Conservation (phyloP, 2,888 invertebrate species). For the Frankliniella fusca region DNA sequence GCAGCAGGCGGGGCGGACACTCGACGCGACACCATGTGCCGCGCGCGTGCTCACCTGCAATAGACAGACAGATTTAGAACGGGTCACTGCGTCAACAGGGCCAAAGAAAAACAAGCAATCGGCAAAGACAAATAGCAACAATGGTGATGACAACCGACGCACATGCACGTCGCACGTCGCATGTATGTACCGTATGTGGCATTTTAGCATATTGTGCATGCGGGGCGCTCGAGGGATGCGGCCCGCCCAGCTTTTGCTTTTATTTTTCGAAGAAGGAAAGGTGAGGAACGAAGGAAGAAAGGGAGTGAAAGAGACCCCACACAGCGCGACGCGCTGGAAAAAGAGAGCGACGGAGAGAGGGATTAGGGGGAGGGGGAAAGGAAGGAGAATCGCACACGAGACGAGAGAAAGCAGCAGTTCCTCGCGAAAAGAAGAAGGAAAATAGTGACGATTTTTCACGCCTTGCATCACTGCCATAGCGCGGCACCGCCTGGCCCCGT, state of each 20-base stretch:
- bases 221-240: no score
- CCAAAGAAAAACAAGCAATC: no score
- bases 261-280: no score
- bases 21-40: not conserved
- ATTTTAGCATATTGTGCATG: no score
- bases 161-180: not conserved
- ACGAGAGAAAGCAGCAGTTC: not conserved
- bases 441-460: no score
- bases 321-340: not conserved
- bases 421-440: no score
- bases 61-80: constrained; percentile 10
- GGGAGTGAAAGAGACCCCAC: not conserved
- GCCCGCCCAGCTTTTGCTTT: no score
- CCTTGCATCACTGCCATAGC: no score
- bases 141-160: not conserved
- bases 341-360: not conserved
- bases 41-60: not conserved
- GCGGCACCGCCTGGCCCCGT: not conserved
- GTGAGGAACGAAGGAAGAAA: not conserved
- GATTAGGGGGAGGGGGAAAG: not conserved
- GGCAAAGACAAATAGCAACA: not conserved
- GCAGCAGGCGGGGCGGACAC: not conserved
- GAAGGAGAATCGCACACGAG: not conserved
- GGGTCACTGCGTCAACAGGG: not conserved
- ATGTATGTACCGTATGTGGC: no score